These are phyloP conservation scores for Dryobota labecula DNA, from an alignment of 2,888 invertebrate species.

Conservation along the genomic window DNA sequence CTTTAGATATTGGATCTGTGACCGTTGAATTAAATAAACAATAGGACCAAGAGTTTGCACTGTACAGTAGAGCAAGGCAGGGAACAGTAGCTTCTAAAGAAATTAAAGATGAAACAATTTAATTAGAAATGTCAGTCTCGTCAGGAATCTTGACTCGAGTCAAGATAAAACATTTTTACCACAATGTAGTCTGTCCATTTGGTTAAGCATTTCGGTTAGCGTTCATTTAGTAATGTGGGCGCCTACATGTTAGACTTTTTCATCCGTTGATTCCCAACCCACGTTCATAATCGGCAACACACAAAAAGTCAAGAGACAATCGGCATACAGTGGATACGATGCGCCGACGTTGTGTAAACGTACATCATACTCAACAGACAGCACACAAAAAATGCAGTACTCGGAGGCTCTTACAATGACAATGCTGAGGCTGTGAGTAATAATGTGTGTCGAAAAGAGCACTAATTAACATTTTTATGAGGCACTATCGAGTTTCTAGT, in stretches of 20 bases:
- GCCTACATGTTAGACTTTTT: constrained; percentile 45
- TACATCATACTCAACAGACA: constrained; percentile 46
- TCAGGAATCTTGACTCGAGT: constrained; percentile 8
- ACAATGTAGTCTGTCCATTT: constrained; percentile 35
- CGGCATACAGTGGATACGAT: constrained; percentile 31
- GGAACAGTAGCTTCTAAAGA: constrained; percentile 14
- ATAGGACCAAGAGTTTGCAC: constrained; percentile 13
- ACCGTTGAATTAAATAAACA: constrained; percentile 38
- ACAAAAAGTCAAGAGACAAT: constrained; percentile 52
- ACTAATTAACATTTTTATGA: constrained; percentile 75
- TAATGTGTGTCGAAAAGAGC: constrained; percentile 64
- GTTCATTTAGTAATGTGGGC: constrained; percentile 43
- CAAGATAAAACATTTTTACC: constrained; percentile 26
- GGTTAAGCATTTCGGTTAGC: constrained; percentile 36
- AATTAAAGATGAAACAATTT: constrained; percentile 26
- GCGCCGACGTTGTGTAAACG: constrained; percentile 49
- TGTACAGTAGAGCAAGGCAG: not conserved
- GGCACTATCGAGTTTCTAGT: constrained; percentile 54
- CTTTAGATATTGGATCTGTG: constrained; percentile 51
- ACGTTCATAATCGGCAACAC: constrained; percentile 51
- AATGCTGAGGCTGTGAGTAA: constrained; percentile 62
- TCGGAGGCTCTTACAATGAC: constrained; percentile 49
- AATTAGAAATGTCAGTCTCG: constrained; percentile 21
- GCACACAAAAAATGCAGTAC: constrained; percentile 54
- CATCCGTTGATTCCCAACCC: constrained; percentile 34